Base-by-base conservation (phyloP, 2,888 invertebrate species). In the Ametastegia equiseti region DNA sequence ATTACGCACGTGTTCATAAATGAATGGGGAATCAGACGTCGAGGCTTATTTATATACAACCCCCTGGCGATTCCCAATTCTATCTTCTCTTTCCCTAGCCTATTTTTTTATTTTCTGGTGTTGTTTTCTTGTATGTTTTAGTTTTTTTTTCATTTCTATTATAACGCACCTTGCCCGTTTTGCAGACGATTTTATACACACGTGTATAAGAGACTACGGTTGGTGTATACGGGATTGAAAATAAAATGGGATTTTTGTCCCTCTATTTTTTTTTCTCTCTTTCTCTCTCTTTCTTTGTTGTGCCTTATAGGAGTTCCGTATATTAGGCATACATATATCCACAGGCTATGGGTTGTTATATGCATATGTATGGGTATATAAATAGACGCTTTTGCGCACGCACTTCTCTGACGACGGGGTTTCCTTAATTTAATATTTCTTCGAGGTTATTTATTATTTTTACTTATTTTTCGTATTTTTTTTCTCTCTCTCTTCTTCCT, bases 341-440 rank as follows among this genome's bases (percentile, higher is more conserved):
- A n/a, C n/a, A n/a, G n/a, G n/a, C 9, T 71, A 71, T 7, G 15
- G 11, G 27, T 45, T 30, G 30, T 30, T 23, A 2, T 57, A 60
- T 15, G 15, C 30, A 9, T 42, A 42, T 42, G 42, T 42, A 42
- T 42, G 42, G 9, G 9, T 42, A 19, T 15, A 9, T 54, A 54
- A 15, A 19, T 54, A 19, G n/a, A n/a, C n/a, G n/a, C n/a, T n/a
- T n/a, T n/a, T n/a, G n/a, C 23, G 54, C 54, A 54, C 54, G 54
- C 54, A 54, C 54, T 23, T 54, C n/a, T n/a, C 54, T 54, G 54
- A 54, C 54, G 54, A 23, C 23, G 54, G 54, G 54, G 54, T 54
- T 54, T 54, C 54, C 54, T 9, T 54, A 65, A 65, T 65, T 65
- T 65, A 65, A 65, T 36, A 65, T 65, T 65, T 65, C n/a, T 65